These are phyloP conservation scores for Chouioia cunea DNA, from an alignment of 2,888 invertebrate species.

Conservation along the genomic window DNA sequence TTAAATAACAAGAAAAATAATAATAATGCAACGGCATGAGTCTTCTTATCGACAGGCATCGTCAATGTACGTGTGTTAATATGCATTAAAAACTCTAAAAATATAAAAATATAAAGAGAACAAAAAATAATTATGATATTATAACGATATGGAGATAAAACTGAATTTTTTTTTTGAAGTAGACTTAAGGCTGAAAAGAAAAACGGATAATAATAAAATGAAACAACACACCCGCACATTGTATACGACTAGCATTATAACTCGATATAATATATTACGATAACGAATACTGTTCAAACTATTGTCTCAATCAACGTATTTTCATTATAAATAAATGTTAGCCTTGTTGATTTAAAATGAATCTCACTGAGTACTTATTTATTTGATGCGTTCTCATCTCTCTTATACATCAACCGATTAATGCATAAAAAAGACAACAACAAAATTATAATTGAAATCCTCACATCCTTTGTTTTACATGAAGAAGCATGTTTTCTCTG, in stretches of 20 bases:
- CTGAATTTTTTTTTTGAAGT: constrained; percentile 51
- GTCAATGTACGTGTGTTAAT: constrained; percentile 64
- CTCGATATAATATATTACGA: constrained; percentile 68
- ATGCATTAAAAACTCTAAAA: constrained; percentile 49
- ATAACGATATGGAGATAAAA: constrained; percentile 47
- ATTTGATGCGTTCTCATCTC: constrained; percentile 54
- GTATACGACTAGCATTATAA: constrained; percentile 68
- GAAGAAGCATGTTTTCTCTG: constrained; percentile 7
- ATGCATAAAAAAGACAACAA: constrained; percentile 1
- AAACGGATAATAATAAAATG: constrained; percentile 36
- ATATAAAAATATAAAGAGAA: constrained; percentile 46
- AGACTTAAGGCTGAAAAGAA: constrained; percentile 43
- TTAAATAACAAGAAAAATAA: background rate
- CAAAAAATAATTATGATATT: constrained; percentile 44
- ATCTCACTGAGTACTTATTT: constrained; percentile 51
- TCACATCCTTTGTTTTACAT: background rate
- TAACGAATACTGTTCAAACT: constrained; percentile 68
- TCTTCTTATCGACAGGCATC: constrained; percentile 54
- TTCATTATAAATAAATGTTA: constrained; percentile 70
- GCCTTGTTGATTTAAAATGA: constrained; percentile 68
- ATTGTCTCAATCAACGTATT: constrained; percentile 70
- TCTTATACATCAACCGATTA: constrained; percentile 39
- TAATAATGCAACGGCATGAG: constrained; percentile 35
- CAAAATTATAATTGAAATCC: background rate
- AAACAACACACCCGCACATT: constrained; percentile 65